phyloP scores from a whole-genome alignment of 1,140 invertebrate genomes.

The Diprion similis region DNA sequence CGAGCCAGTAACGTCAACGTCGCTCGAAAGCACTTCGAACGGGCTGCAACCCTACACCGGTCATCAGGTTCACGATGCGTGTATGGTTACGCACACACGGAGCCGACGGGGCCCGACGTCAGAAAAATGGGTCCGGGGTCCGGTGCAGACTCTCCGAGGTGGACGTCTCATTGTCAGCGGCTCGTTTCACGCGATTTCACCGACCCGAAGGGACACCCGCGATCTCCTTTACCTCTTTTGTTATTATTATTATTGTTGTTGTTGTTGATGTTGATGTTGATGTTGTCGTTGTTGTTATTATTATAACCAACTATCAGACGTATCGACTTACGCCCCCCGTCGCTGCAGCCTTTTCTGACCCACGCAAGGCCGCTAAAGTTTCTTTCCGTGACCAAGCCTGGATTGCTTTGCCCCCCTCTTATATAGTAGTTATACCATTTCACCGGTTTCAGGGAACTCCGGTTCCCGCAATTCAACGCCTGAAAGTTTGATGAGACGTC shows the following conservation, averaged over 20 bases:
- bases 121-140: no score
- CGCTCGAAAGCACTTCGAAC: conserved; percentile 9
- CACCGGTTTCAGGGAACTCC: no score
- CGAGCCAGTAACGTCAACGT: conserved; percentile 10
- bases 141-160: background rate
- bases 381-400: no score
- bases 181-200: background rate
- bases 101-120: background rate
- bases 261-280: background rate
- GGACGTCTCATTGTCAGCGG: no score
- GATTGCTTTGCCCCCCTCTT: no score
- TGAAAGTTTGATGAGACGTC: no score
- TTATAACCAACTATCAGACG: conserved; percentile 29
- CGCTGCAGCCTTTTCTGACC: no score
- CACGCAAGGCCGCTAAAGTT: no score
- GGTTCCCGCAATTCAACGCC: no score
- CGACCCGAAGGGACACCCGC: conserved; percentile 9
- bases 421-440: no score
- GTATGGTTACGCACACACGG: background rate
- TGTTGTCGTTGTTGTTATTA: conserved; percentile 7
- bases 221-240: background rate
- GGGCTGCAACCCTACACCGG: conserved; percentile 19
- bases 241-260: conserved; percentile 11
- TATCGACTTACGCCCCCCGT: conserved; percentile 2
- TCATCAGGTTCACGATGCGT: conserved; percentile 8